Conservation (phyloP, 2,888 invertebrate species). For the Polydrusus pterygomalis region DNA sequence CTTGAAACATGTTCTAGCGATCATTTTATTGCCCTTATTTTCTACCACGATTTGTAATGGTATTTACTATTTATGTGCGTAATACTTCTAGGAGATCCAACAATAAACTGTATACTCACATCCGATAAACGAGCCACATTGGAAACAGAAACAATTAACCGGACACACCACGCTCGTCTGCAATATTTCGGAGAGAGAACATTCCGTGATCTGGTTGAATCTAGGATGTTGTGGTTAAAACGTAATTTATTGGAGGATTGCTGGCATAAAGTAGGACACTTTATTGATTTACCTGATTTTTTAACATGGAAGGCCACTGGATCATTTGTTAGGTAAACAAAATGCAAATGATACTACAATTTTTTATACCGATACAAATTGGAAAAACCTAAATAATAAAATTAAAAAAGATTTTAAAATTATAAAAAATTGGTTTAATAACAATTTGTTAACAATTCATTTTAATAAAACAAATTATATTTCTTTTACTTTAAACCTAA, state of each 20-base stretch:
- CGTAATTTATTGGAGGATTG: constrained; percentile 76
- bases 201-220: constrained; percentile 95
- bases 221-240: constrained; percentile 95
- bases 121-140: constrained; percentile 90
- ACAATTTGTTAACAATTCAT: too few relatives aligned
- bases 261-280: constrained; percentile 82
- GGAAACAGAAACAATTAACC: constrained; percentile 88
- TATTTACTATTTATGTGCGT: too few relatives aligned
- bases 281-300: constrained; percentile 95
- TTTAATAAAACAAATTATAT: too few relatives aligned
- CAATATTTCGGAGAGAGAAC: constrained; percentile 92
- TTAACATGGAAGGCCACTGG: constrained; percentile 94
- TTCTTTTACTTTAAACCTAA: too few relatives aligned
- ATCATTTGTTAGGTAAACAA: constrained; percentile 76
- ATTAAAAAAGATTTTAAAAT: too few relatives aligned
- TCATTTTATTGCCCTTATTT: too few relatives aligned
- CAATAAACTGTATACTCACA: constrained; percentile 92
- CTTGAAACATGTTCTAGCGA: too few relatives aligned
- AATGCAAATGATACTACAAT: too few relatives aligned
- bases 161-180: constrained; percentile 82
- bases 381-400: too few relatives aligned
- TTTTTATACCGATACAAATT: too few relatives aligned
- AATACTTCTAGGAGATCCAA: constrained; percentile 74
- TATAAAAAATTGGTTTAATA: too few relatives aligned
- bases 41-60: too few relatives aligned